These are phyloP conservation scores for Parazoanthus darwini DNA, from an alignment of 92 coral and sea anemone species.

Conservation along the genomic window DNA sequence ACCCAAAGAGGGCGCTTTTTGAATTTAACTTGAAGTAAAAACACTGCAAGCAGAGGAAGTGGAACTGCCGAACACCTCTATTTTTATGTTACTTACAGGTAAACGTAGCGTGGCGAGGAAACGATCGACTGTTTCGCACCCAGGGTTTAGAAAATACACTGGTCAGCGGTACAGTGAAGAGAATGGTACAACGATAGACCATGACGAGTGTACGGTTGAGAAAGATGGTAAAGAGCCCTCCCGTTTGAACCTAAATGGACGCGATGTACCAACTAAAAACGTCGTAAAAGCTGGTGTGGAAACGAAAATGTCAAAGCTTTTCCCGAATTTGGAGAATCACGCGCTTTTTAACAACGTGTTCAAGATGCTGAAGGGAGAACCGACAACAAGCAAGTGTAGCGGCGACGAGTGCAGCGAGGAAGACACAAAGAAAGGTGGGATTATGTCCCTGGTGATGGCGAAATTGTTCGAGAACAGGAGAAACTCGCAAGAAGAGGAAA, in stretches of 20 bases:
- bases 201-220: neutral
- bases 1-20: no score
- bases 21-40: no score
- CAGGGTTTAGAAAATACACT: conserved; percentile 42
- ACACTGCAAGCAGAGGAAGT: no score
- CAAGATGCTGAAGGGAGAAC: conserved; percentile 35
- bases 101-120: conserved; percentile 25
- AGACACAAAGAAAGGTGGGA: conserved; percentile 13
- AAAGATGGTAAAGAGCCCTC: neutral
- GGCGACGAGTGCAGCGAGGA: conserved; percentile 4
- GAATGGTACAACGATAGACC: neutral
- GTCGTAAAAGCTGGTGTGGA: neutral
- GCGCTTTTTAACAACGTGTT: conserved; percentile 33
- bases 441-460: conserved; percentile 26
- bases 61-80: no score
- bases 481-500: conserved; percentile 12
- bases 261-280: neutral
- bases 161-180: conserved; percentile 23
- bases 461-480: conserved; percentile 21
- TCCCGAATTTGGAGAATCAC: conserved; percentile 37
- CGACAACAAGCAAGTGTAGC: neutral
- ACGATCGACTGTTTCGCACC: neutral
- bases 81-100: neutral
- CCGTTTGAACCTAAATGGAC: neutral
- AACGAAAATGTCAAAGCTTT: conserved; percentile 24